A percentile compares a stretch with the other conserved stretches of the same genome.
Conservation (phyloP, 2,797 vertebrate species). For the Todus mexicanus region DNA sequence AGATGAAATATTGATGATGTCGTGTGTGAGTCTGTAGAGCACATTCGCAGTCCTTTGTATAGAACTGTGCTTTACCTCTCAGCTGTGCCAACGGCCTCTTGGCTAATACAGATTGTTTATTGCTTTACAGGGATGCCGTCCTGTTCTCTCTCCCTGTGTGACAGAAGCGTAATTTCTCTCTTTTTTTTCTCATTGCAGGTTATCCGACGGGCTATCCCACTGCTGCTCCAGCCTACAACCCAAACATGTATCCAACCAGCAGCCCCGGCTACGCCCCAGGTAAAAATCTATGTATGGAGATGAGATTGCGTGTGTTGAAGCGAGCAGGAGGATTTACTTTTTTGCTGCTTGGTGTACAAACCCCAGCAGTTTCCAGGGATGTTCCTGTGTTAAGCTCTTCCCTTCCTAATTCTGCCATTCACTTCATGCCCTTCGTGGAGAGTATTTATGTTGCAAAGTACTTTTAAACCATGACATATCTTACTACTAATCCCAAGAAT, state of each 20-base stretch:
- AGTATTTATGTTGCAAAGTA: neutral
- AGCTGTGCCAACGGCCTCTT: neutral
- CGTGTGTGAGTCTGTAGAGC: accelerated
- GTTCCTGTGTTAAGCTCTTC: neutral
- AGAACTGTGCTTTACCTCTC: neutral
- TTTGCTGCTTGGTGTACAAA: neutral
- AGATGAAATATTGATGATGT: neutral
- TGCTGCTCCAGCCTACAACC: slow-evolving; percentile 92
- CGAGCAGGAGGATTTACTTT: neutral
- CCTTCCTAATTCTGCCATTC: neutral
- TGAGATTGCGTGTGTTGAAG: accelerated
- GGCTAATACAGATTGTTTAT: neutral
- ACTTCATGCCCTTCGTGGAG: neutral
- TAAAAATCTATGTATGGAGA: slow-evolving; percentile 54
- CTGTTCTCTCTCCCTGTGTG: neutral
- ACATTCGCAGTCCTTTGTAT: neutral
- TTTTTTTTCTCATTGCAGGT: slow-evolving; percentile 74
- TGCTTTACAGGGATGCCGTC: neutral
- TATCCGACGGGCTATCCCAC: slow-evolving; percentile 94
- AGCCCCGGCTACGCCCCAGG: slow-evolving; percentile 97
- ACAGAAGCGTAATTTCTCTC: neutral
- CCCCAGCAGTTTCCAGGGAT: neutral
- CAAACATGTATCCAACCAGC: slow-evolving; percentile 94
- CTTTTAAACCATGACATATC: neutral
- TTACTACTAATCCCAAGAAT: neutral